A percentile compares a stretch with the other conserved stretches of the same genome.
phyloP scores from a whole-genome alignment of 2,113 vertebrate species.

The Chauna torquata region DNA sequence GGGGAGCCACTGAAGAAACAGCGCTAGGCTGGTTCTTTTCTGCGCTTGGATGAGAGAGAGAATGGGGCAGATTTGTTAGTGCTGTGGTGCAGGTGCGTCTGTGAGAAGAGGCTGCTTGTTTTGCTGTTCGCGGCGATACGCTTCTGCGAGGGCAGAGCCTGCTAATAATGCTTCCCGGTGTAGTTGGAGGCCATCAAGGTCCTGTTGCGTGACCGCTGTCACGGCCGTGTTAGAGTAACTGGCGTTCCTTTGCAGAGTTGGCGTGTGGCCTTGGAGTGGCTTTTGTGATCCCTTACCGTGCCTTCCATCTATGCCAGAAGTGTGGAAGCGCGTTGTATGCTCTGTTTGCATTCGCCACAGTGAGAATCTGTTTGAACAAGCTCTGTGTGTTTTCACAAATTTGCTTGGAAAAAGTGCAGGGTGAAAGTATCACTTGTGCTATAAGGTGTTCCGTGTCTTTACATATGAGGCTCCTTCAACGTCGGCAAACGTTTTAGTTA shows the following conservation, averaged over 20 bases:
- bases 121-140: background rate
- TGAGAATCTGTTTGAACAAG: background rate
- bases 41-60: background rate
- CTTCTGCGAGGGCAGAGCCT: background rate
- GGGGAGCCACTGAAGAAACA: background rate
- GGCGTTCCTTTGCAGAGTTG: background rate
- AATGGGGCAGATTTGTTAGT: background rate
- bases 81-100: background rate
- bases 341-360: background rate
- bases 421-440: background rate
- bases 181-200: background rate
- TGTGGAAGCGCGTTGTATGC: background rate
- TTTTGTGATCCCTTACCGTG: background rate
- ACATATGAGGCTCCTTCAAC: background rate
- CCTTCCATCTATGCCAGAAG: background rate
- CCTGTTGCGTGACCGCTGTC: fast-evolving
- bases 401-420: background rate
- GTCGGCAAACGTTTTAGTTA: background rate
- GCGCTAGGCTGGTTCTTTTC: fast-evolving
- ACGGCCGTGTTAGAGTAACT: background rate
- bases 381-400: background rate
- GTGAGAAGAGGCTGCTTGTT: background rate
- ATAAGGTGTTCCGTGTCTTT: background rate
- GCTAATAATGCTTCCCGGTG: background rate
- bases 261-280: background rate